Evolutionary conservation across 1,140 invertebrate species (phyloP), one percentile per base, ranked within the genome.

Genomic region (Drosophila bipectinata): DNA sequence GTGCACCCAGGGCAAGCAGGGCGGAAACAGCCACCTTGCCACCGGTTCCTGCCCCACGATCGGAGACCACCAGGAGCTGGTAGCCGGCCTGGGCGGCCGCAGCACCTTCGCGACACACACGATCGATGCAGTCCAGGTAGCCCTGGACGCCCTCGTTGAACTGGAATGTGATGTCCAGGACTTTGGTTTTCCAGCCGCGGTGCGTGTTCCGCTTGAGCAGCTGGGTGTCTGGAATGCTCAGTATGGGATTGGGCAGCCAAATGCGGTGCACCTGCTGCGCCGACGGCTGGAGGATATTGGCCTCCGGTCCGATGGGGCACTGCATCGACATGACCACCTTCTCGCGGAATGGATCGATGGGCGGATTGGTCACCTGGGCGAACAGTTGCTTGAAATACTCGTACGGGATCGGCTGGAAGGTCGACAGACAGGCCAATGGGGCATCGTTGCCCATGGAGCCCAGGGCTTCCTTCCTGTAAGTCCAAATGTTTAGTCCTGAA

Each of bases 371-470:
- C 47, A 99, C 98, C 94, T 99, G 99, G 24, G 99, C 99, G 93
- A 99, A 99, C n/a, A 99, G 93, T 92, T 99, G 99, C 91, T 99
- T 99, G 93, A 99, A 99, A 92, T 99, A 99, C 76, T 98, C 97
- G 92, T 99, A 99, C 1, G 97, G 94, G 48, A 99, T 92, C 1
- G 99, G 99, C 90, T 98, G 97, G 93, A 98, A 99, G 79, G 95
- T 93, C 4, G 98, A 99, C 7, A 99, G 93, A 90, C 98, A 99
- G 6, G 99, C 98, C 60, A 99, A 92, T 0, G 99, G 98, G 0
- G 98, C 97, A 93, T 99, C 99, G 92, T 99, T 99, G 45, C 99
- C 99, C 99, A 99, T 99, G 4, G 98, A 99, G 30, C 99, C 99
- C 10, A 99, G 93, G 4, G 98, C 98, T 95, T 99, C 99, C 93